Evolutionary conservation across 2,113 vertebrate genomes (phyloP).

Genomic region (Grallaria varia): DNA sequence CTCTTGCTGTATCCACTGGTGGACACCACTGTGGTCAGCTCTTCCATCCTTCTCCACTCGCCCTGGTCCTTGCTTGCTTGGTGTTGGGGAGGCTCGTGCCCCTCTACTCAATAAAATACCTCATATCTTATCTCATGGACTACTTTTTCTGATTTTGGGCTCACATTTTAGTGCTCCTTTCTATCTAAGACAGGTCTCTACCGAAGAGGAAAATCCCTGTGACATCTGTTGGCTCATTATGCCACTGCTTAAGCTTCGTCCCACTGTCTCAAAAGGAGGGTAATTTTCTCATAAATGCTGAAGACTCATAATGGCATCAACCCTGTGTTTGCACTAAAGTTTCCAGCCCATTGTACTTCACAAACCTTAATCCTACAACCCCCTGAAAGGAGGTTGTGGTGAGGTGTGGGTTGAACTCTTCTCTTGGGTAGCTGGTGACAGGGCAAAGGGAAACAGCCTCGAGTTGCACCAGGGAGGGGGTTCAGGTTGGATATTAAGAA

Average conservation of each 20-base stretch:
- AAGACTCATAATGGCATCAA: background rate
- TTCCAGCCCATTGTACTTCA: background rate
- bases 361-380: too few relatives aligned
- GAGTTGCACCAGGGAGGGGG: background rate
- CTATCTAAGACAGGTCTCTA: background rate
- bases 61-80: background rate
- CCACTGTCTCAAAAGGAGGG: background rate
- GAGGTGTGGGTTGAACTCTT: too few relatives aligned
- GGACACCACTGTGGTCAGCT: background rate
- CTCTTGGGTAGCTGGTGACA: background rate
- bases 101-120: background rate
- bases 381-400: accelerated
- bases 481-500: background rate
- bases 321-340: background rate
- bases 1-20: background rate
- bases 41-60: background rate
- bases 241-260: background rate
- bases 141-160: background rate
- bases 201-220: background rate
- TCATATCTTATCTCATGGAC: background rate
- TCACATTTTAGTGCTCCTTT: background rate
- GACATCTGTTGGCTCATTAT: background rate
- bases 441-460: background rate
- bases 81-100: background rate
- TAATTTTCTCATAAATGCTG: background rate